Conservation (phyloP, 2,888 invertebrate genomes). For the Ametastegia equiseti region DNA sequence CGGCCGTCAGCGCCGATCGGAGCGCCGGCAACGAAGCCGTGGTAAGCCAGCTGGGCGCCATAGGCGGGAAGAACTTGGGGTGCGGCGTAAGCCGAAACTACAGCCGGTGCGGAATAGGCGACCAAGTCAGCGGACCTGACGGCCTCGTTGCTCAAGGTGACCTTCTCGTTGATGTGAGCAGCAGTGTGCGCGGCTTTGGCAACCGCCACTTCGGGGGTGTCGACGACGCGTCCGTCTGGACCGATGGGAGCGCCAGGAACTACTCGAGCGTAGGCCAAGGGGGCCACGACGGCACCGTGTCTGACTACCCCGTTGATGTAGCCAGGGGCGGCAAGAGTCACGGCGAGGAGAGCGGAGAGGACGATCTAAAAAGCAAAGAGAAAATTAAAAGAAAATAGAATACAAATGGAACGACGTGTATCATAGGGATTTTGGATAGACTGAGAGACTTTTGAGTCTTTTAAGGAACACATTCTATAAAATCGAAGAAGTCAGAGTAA, state of each 20-base stretch:
- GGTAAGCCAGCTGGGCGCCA: conserved; percentile 21
- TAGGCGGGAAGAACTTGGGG: conserved; percentile 29
- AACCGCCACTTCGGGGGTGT: conserved; percentile 58
- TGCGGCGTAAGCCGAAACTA: conserved; percentile 20
- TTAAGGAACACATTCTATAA: no score
- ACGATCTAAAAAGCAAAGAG: conserved; percentile 52
- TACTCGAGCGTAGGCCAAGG: conserved; percentile 37
- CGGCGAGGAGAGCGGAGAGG: conserved; percentile 60
- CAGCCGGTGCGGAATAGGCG: neutral
- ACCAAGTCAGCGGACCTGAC: conserved; percentile 34
- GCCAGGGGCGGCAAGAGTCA: conserved; percentile 58
- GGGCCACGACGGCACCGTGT: conserved; percentile 24
- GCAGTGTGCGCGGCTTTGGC: conserved; percentile 55
- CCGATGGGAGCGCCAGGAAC: conserved; percentile 38
- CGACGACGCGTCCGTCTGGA: conserved; percentile 49
- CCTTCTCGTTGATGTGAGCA: conserved; percentile 46
- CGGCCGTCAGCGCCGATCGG: conserved; percentile 44
- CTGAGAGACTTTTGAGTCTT: neutral
- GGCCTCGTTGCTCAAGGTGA: conserved; percentile 46
- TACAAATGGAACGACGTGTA: neutral
- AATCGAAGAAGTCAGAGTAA: no score
- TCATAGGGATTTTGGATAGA: no score
- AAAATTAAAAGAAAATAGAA: neutral
- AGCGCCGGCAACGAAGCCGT: conserved; percentile 22
- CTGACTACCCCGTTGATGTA: conserved; percentile 49